Evolutionary conservation across 1,140 invertebrate genomes (phyloP), one percentile per base, ranked within the genome.

Genomic region (Temnothorax curvispinosus): DNA sequence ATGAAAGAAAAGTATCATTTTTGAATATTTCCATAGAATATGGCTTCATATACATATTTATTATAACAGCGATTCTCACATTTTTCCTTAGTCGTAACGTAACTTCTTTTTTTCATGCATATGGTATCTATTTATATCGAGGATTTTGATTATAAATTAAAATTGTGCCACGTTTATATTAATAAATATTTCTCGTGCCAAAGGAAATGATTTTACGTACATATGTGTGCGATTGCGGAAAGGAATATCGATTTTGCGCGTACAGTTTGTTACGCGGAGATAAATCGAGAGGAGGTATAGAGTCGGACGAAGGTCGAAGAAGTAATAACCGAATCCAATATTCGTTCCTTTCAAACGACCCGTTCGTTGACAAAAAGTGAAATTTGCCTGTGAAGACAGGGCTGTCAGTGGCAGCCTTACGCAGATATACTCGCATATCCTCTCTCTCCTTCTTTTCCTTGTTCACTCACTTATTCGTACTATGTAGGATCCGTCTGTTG

Each of bases 271-370:
- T 88, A 44, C 64, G 52, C 13, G 58, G n/a, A 47, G 21, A 65
- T 56, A 80, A 58, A 85, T 89, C 56, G 85, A 64, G 27, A 74
- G 90, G 87, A 41, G 18, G 90, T 87, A 92, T 82, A 60, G 56
- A 86, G 91, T 90, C 82, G 90, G 88, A 88, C 90, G 89, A 93
- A 93, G 90, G 90, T 93, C 90, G 92, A 92, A 92, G 91, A 94
- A 93, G 94, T 94, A 94, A 95, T 95, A 95, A 94, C 93, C 92
- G 92, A 92, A 94, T 95, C 92, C 94, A 94, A 95, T 94, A 95
- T 94, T 94, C 92, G 92, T 93, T 94, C 92, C 89, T 94, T 94
- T 94, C 93, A 93, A 90, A 91, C 90, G 90, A 91, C 81, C 65
- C 89, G 90, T 90, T 90, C 89, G 82, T 92, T 91, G 93, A 93